A percentile compares a stretch with the other conserved stretches of the same genome.
These are phyloP conservation scores for Tribolium madens DNA, from an alignment of 1,140 invertebrate genomes.

Conservation along the genomic window DNA sequence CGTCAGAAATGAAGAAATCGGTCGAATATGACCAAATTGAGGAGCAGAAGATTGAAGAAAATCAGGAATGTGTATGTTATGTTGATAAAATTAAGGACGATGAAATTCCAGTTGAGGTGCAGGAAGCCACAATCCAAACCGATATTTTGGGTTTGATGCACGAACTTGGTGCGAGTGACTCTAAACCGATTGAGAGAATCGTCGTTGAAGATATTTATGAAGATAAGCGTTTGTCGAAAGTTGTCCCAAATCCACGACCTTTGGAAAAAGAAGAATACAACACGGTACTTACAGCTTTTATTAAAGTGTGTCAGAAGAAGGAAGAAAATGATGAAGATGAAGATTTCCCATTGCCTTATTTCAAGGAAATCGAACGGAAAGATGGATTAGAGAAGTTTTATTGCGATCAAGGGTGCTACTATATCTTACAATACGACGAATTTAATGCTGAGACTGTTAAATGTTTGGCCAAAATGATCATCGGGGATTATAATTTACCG, in stretches of 20 bases:
- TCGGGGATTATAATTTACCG: conserved; percentile 68
- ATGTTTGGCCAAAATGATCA: conserved; percentile 69
- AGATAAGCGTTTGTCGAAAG: conserved; percentile 48
- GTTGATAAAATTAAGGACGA: background rate
- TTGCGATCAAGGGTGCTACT: conserved; percentile 68
- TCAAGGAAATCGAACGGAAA: conserved; percentile 60
- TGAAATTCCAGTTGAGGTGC: background rate
- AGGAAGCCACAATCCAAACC: background rate
- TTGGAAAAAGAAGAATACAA: conserved; percentile 58
- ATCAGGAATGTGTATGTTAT: background rate
- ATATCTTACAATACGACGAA: conserved; percentile 69
- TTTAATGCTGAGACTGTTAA: conserved; percentile 69
- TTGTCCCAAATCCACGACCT: conserved; percentile 51
- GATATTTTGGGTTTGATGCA: background rate
- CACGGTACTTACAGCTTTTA: conserved; percentile 71
- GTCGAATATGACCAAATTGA: background rate
- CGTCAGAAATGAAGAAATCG: background rate
- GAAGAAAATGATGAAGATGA: conserved; percentile 65
- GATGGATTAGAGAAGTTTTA: conserved; percentile 71
- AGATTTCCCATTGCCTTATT: conserved; percentile 56
- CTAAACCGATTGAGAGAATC: background rate
- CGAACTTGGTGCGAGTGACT: background rate
- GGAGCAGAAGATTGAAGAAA: background rate
- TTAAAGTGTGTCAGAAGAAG: conserved; percentile 66
- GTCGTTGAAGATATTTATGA: conserved; percentile 4